Base-by-base conservation (phyloP, 1,140 invertebrate species). In the Steinernema khuongi region DNA sequence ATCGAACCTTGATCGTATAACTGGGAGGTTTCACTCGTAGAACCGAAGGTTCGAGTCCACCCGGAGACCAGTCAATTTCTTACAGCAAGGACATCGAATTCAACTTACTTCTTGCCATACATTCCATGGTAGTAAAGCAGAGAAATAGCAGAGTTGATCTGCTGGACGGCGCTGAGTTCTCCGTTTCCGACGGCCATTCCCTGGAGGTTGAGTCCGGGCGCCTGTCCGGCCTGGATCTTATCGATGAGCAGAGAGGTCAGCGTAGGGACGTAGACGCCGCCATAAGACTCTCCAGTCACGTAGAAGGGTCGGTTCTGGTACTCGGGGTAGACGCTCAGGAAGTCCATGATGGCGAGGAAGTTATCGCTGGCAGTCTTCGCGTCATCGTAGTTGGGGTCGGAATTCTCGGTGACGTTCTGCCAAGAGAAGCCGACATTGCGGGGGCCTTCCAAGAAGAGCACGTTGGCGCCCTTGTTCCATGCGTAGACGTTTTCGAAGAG, bases 301-400 rank as follows among this genome's bases (percentile, higher is more conserved):
- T 86, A 88, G 66, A 88, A 86, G 19, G 81, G 78, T 68, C 83
- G 87, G 7, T 81, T 80, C 26, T 76, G 75, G 76, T 86, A 89
- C 76, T 88, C 84, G 14, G 88, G 87, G 78, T 87, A 89, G 74
- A 88, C 87, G 14, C 44, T 66, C 74, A 89, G 87, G 82, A 89
- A 89, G 70, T 86, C 75, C 73, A 87, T 83, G 36, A 89, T 43
- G 41, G 88, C 89, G 0, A 80, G 60, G 71, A 85, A 85, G 74
- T 88, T 88, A 72, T 88, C 85, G n/a, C 71, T 17, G 1, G 87
- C 80, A 26, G 79, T 78, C 81, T 81, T 74, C 30, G 74, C 72
- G 66, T 81, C 80, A 68, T 78, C 68, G 31, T 41, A 60, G 1
- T 17, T 22, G 1, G 28, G 31, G 36, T 71, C 60, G 18, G 73